Evolutionary conservation across 1,140 invertebrate genomes (phyloP), one percentile per base, ranked within the genome.

Genomic region (Diorhabda carinulata): DNA sequence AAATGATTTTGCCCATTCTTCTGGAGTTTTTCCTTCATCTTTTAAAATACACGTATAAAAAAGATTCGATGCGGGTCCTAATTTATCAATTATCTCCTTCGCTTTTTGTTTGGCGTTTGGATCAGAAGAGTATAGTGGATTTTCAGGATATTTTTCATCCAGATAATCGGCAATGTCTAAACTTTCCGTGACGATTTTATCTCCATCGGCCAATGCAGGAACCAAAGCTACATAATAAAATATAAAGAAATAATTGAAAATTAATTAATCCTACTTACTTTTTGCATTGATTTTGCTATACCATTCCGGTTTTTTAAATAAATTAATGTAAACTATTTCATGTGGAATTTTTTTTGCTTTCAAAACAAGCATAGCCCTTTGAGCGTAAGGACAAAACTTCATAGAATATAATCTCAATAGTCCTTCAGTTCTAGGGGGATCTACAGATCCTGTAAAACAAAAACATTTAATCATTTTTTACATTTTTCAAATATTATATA

Each of bases 371-470:
- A 93, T 85, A 47, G 90, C 87, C 69, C 95, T 85, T 76, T 97
- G 91, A 1, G 93, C 94, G 78, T 88, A 98, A 0, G 96, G 95
- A 79, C 95, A 97, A 78, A 91, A 96, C 71, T 92, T 85, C 94
- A 92, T 97, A 52, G 89, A 93, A 80, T 95, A 97, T 1, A 96
- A 80, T 2, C 94, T 86, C 56, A 95, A 77, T 76, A 89, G 88
- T 2, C 89, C 92, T 70, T 84, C 80, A 25, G 84, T 78, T 3
- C 87, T 75, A 4, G 89, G 85, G 0, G 91, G 91, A 3, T 86
- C 85, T 2, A 79, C 73, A 2, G 87, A 87, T 57, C 89, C 91
- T 92, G 80, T 69, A 69, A 67, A 62, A n/a, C 3, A 62, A 0
- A 60, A 9, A 41, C 7, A 8, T 41, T 10, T 59, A n/a, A 10